Conservation (phyloP, 2,113 vertebrate species). For the Zingel zingel region DNA sequence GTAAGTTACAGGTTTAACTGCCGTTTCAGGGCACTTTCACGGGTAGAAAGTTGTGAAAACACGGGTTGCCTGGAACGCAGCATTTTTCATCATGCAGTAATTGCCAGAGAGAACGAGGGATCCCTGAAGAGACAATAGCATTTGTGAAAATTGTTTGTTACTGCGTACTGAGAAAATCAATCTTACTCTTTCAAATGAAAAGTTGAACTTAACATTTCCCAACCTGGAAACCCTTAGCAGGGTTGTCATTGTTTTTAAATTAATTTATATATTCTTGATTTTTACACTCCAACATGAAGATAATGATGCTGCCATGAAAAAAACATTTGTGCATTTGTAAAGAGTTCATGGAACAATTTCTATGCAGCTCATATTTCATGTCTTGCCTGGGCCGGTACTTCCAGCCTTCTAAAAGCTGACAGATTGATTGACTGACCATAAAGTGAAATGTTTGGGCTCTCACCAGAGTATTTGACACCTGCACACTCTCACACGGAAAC, state of each 20-base stretch:
- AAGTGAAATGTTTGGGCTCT: constrained; percentile 30
- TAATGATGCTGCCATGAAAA: background rate
- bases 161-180: background rate
- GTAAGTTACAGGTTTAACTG: too few species aligned
- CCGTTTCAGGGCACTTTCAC: too few species aligned
- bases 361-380: constrained; percentile 31
- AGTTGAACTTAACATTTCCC: background rate
- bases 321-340: constrained; percentile 9
- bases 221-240: background rate
- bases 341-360: constrained; percentile 35
- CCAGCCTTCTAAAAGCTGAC: constrained; percentile 26
- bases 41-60: too few species aligned
- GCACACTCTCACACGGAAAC: constrained; percentile 43
- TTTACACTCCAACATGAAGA: background rate
- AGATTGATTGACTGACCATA: constrained; percentile 44
- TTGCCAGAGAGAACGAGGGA: background rate
- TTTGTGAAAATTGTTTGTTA: background rate
- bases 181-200: too few species aligned
- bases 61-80: too few species aligned
- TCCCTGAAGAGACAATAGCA: background rate
- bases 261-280: background rate
- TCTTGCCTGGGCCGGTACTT: constrained; percentile 21
- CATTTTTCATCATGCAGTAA: too few species aligned
- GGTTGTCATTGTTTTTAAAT: background rate
- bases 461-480: constrained; percentile 51